Base-by-base conservation (phyloP, 2,113 vertebrate species). In the Sorex fumeus region DNA sequence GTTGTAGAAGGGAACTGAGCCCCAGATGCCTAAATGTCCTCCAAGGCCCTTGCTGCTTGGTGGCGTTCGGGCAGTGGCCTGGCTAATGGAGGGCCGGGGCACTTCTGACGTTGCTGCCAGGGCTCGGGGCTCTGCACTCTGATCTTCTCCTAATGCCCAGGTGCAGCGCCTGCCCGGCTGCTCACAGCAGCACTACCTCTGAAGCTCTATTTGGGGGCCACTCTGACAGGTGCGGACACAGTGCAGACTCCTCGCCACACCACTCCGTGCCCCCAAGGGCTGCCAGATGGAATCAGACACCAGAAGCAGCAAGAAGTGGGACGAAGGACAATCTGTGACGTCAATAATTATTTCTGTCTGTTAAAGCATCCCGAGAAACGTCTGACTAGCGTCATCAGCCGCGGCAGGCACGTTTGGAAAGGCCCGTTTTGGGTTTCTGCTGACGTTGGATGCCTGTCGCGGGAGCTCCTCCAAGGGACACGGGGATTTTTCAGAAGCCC, bases 1-100 rank as follows among this genome's bases (percentile, higher is more conserved):
- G 85, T 96, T 96, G 96, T 18, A 94, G 96, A 97, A 96, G 94
- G 81, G 95, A 97, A 95, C 69, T 0, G 76, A 93, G 85, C 43
- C 76, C 76, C 76, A 62, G 79, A n/a, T 92, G 92, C 72, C 85
- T 28, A 32, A 67, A 23, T 27, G 91, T 78, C 74, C 62, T 83
- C 81, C 81, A 40, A 80, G 72, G 89, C 21, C 84, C 84, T 92
- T 71, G 64, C 64, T 27, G 6, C 64, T 66, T 27, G 64, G 12
- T 8, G 10, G 36, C 70, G 3, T 4, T 66, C 27, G 40, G 28
- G 13, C 3, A 0, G 40, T 15, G n/a, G 19, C 23, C 57, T 60
- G 30, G 30, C 27, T 34, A 2, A 27, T 0, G 66, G n/a, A 57
- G 47, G 34, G 25, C 43, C 15, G 2, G 50, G 23, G 32, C 4